Evolutionary conservation across 2,888 invertebrate species (phyloP).

Genomic region (Epinotia demarniana): DNA sequence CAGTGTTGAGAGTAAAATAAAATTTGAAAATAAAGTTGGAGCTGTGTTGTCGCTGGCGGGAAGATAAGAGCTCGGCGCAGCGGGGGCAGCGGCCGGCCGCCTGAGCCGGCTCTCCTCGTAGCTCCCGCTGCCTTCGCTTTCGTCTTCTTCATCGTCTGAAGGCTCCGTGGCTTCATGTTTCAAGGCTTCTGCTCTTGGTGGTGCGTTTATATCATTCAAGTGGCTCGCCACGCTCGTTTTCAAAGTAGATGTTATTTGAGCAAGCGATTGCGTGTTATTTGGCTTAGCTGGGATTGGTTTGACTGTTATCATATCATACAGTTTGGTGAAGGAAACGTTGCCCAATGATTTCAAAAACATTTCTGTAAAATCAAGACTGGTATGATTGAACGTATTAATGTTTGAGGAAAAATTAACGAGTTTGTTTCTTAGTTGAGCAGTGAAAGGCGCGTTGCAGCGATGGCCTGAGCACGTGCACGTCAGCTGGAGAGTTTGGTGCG

Average conservation of each 20-base stretch:
- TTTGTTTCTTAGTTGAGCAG: constrained; percentile 60
- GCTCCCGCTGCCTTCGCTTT: constrained; percentile 73
- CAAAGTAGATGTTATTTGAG: constrained; percentile 46
- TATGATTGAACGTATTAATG: constrained; percentile 48
- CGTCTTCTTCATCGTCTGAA: constrained; percentile 78
- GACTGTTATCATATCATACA: constrained; percentile 62
- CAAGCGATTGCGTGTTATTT: constrained; percentile 46
- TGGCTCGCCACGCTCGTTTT: constrained; percentile 44
- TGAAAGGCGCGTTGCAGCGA: constrained; percentile 72
- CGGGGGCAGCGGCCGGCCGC: constrained; percentile 70
- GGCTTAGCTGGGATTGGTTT: constrained; percentile 36
- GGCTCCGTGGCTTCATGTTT: constrained; percentile 72
- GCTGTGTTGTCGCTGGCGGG: constrained; percentile 71
- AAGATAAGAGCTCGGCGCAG: constrained; percentile 74
- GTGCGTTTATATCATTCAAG: constrained; percentile 51
- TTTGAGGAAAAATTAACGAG: constrained; percentile 64
- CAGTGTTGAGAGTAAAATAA: constrained; percentile 49
- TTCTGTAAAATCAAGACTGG: constrained; percentile 57
- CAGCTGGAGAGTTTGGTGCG: constrained; percentile 60
- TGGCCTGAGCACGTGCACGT: constrained; percentile 67
- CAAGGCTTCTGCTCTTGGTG: constrained; percentile 69
- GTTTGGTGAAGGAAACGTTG: constrained; percentile 59
- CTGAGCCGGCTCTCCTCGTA: constrained; percentile 66
- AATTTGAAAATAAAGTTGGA: constrained; percentile 47
- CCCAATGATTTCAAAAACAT: constrained; percentile 63